Conservation (phyloP, 2,113 vertebrate species). For the Pristiophorus japonicus region DNA sequence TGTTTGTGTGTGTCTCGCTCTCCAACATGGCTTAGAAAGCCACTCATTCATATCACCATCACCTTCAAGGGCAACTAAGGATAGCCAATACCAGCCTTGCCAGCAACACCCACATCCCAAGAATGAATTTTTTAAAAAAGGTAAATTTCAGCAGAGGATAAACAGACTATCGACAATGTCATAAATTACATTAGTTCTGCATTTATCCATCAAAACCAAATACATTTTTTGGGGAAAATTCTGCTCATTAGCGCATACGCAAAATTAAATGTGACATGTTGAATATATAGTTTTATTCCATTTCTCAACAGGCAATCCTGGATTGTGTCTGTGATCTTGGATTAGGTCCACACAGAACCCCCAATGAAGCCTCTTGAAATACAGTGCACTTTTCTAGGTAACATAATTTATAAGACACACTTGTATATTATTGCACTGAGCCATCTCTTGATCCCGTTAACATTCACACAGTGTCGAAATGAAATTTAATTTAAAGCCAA, state of each 20-base stretch:
- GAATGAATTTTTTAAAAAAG: neutral
- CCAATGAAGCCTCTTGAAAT: neutral
- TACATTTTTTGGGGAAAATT: neutral
- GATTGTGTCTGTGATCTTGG: neutral
- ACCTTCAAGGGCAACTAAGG: neutral
- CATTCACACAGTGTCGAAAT: neutral
- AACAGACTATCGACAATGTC: neutral
- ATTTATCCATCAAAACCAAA: neutral
- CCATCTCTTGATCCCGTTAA: neutral
- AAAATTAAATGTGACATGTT: neutral
- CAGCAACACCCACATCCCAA: neutral
- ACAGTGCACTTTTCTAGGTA: neutral
- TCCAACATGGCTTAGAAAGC: neutral
- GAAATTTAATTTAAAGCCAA: neutral
- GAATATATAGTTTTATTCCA: neutral
- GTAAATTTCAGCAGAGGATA: neutral
- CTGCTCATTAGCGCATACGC: neutral
- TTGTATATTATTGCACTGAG: neutral
- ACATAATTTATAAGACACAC: neutral
- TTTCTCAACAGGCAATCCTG: neutral
- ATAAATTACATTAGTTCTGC: neutral
- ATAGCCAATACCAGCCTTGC: neutral
- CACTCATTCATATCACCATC: neutral
- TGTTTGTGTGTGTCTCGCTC: no score
- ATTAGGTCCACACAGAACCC: neutral